Conservation (phyloP, 1,140 invertebrate species). For the Doryteuthis pealeii region DNA sequence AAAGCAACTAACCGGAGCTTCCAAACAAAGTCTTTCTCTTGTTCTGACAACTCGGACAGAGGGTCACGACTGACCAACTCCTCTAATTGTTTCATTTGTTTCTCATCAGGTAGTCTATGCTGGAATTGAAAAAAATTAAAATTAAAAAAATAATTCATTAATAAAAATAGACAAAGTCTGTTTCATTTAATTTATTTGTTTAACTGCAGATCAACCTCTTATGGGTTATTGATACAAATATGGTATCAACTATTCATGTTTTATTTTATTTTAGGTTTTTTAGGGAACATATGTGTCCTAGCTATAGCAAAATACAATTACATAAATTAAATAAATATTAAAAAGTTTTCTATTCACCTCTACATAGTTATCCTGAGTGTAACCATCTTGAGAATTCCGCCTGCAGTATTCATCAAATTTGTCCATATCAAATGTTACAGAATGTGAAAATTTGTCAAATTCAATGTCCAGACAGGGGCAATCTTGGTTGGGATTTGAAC, state of each 20-base stretch:
- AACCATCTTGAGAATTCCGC: not conserved
- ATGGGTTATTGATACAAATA: too few relatives aligned
- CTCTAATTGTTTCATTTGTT: conserved; percentile 51
- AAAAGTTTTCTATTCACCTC: not conserved
- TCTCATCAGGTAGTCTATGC: conserved; percentile 18
- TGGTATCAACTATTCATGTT: too few relatives aligned
- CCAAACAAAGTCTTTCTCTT: conserved; percentile 87
- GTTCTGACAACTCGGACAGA: conserved; percentile 86
- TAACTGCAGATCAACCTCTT: too few relatives aligned
- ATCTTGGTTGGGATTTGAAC: conserved; percentile 82
- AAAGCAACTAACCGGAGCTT: conserved; percentile 65
- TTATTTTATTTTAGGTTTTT: too few relatives aligned
- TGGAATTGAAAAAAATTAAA: conserved; percentile 16
- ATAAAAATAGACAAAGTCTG: too few relatives aligned
- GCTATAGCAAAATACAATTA: too few relatives aligned
- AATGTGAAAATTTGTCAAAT: conserved; percentile 66
- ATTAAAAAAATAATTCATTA: too few relatives aligned
- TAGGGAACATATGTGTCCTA: too few relatives aligned
- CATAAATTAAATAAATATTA: too few relatives aligned
- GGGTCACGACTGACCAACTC: conserved; percentile 71
- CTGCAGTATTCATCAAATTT: conserved; percentile 1
- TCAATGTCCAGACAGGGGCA: conserved; percentile 78
- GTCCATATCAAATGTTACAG: conserved; percentile 52
- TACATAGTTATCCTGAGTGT: not conserved
- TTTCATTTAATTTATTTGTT: too few relatives aligned